phyloP scores from a whole-genome alignment of 2,888 invertebrate species.

The Acleris emargana region DNA sequence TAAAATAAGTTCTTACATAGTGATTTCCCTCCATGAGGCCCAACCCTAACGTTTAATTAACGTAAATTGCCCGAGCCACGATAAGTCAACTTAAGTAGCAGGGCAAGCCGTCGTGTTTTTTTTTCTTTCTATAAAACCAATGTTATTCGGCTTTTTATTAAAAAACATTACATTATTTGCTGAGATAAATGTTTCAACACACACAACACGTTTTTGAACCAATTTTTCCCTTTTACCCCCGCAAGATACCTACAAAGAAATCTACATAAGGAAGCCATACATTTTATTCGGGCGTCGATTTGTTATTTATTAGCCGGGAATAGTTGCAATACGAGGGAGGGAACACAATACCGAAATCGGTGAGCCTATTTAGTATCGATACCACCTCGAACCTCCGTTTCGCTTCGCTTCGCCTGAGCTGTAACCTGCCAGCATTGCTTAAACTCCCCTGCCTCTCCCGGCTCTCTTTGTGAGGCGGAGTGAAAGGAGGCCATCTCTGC shows the following conservation, averaged over 20 bases:
- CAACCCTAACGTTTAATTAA: too few relatives aligned
- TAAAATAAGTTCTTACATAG: neutral
- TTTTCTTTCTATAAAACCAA: neutral
- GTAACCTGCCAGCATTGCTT: constrained; percentile 55
- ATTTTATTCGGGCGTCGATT: constrained; percentile 81
- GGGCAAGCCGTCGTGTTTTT: too few relatives aligned
- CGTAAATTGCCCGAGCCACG: too few relatives aligned
- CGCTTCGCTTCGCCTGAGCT: constrained; percentile 63
- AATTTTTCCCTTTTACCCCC: constrained; percentile 53
- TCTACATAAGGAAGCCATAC: constrained; percentile 73
- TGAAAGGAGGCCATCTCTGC: constrained; percentile 51
- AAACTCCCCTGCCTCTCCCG: constrained; percentile 60
- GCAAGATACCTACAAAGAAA: constrained; percentile 54
- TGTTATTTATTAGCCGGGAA: constrained; percentile 82
- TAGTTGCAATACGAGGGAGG: constrained; percentile 77
- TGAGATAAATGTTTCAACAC: constrained; percentile 32
- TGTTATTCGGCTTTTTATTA: neutral
- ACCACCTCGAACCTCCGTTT: constrained; percentile 70
- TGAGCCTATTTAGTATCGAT: constrained; percentile 78
- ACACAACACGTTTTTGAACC: constrained; percentile 39
- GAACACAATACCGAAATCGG: constrained; percentile 77
- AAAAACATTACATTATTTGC: constrained; percentile 8
- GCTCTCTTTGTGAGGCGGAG: constrained; percentile 48
- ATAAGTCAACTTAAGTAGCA: too few relatives aligned
- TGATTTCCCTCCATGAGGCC: too few relatives aligned